Base-by-base conservation (phyloP, 2,888 invertebrate species). In the Tortricodes alternella region DNA sequence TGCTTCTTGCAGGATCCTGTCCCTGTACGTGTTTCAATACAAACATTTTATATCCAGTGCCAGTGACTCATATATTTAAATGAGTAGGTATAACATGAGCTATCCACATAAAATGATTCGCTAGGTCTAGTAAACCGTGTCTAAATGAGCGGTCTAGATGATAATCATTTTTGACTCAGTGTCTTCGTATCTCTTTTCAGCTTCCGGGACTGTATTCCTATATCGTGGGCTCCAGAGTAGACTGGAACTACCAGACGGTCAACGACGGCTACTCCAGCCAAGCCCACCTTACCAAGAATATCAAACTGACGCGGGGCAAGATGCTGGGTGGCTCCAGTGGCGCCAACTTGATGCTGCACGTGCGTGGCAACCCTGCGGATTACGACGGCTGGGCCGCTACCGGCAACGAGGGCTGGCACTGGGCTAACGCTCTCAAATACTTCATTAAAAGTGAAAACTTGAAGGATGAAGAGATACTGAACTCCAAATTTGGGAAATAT, bases 281-380 rank as follows among this genome's bases (percentile, higher is more conserved):
- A 24, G 55, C 55, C 11, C 55, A 55, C 27, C 48, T 35, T 7
- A 41, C 19, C 29, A 27, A 35, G 15, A 35, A 24, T 29, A 49
- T 55, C 1, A 41, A 55, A 35, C 16, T 53, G 32, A 46, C 46
- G 41, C 55, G 55, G 11, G 55, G 55, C 11, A 55, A 55, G 43
- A 49, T 55, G 55, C 49, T 55, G 9, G 55, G 55, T 16, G 55
- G 55, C 29, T 55, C 49, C 55, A 55, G 55, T 49, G 49, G 55
- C 43, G 55, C 55, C 49, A 55, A 55, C 35, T 39, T 49, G 11
- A 55, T 55, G 55, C 43, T 55, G 41, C 49, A 55, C 43, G 55
- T 49, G 49, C 55, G 43, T 0, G 55, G 55, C 15, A 35, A 39
- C 35, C 41, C 48, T n/a, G 32, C 43, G 3, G 55, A 50, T 41